Base-by-base conservation (phyloP, 2,888 invertebrate genomes). In the Cheilosia grossa region DNA sequence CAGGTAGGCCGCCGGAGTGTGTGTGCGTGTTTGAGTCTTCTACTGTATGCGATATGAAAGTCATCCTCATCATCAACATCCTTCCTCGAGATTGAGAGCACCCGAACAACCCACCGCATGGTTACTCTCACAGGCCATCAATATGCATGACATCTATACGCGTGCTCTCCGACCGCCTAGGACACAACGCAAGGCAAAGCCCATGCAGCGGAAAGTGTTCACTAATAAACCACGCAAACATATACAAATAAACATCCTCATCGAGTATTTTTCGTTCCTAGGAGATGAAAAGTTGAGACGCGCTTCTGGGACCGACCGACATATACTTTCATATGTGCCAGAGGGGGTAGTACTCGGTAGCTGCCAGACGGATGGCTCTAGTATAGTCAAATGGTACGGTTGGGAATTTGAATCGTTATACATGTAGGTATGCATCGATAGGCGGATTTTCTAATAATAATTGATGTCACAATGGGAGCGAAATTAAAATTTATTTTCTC, bases 371-470 rank as follows among this genome's bases (percentile, higher is more conserved):
- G 42, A 51, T 54, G 49, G 53, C 51, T 42, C 49, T 74, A 49
- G 63, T 80, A 21, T 81, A 81, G 81, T 66, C 75, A 81, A 85
- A 85, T 85, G 75, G 72, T 70, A 81, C 85, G 67, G 67, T 72
- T 63, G 85, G 85, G 85, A 85, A 85, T 85, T 85, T 61, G 67
- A 85, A 85, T 85, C 75, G 67, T 81, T 85, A 72, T 80, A 59
- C 2, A 47, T n/a, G 15, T 44, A 7, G n/a, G 17, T 37, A 10
- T 85, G 81, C 75, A 80, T 80, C 81, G 81, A 85, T 81, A 75
- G 85, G 81, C 85, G 81, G 75, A 85, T 81, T 85, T 85, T 85
- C 75, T 85, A 85, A 85, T 85, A 81, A 81, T 85, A 85, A 85
- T 85, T 85, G 81, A 85, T 85, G 85, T 70, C 81, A 80, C 80